These are phyloP conservation scores for Falco rusticolus DNA, from an alignment of 2,797 vertebrate genomes.

Conservation along the genomic window DNA sequence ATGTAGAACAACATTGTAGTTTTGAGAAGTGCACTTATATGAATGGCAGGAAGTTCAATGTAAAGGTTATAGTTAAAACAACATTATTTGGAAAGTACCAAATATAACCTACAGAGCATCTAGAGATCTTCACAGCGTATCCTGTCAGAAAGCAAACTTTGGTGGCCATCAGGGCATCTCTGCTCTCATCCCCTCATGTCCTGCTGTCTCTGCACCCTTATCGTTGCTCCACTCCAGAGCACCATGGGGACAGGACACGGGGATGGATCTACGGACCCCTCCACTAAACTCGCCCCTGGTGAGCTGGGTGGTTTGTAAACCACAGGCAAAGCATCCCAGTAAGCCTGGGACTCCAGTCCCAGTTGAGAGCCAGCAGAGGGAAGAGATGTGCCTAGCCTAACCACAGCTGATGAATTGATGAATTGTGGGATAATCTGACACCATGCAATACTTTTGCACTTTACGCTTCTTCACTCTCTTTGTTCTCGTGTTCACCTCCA, in stretches of 20 bases:
- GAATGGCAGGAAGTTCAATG: slow-evolving; percentile 59
- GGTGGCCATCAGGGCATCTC: not conserved
- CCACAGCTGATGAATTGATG: not conserved
- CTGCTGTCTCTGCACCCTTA: not conserved
- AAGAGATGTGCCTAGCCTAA: not conserved
- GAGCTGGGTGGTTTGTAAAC: not conserved
- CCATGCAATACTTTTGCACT: not conserved
- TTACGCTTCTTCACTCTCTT: not conserved
- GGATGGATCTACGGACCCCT: not conserved
- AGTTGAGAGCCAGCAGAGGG: not conserved
- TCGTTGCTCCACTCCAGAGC: not conserved
- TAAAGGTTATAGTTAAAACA: slow-evolving; percentile 67
- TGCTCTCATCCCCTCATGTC: not conserved
- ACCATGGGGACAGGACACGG: fast-evolving
- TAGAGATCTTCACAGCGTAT: slow-evolving; percentile 10
- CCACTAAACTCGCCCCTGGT: not conserved
- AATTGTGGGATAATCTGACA: fast-evolving
- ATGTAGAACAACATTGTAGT: not conserved
- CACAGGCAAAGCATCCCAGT: not conserved
- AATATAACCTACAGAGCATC: not conserved
- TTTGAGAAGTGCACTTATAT: not conserved
- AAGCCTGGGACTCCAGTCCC: not conserved
- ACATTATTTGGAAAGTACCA: slow-evolving; percentile 70
- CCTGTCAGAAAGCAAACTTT: not conserved
- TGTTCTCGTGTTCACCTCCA: not conserved